Evolutionary conservation across 2,888 invertebrate species (phyloP), one percentile per base, ranked within the genome.

Genomic region (Coelopa pilipes): DNA sequence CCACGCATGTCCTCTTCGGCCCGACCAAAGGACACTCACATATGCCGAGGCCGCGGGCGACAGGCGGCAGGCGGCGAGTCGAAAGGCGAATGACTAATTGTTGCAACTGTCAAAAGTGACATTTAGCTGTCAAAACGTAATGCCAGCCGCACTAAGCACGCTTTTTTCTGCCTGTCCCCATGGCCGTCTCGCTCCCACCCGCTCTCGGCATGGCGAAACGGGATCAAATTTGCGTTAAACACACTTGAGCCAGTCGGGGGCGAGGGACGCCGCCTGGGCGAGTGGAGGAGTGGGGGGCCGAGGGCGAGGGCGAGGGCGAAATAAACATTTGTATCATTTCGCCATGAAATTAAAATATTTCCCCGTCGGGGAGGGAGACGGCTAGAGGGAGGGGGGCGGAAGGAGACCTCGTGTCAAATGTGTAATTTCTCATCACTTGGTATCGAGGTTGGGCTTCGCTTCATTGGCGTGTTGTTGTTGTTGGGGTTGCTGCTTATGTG

Each of bases 61-160:
- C n/a, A n/a, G n/a, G n/a, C n/a, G n/a, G n/a, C n/a, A n/a, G 34
- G 34, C 2, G 34, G 34, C 34, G 34, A 34, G 34, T 34, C 34
- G 34, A 34, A 34, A 4, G 34, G 34, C 34, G 72, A 81, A 80
- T 84, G 85, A 85, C 82, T 83, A 85, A 85, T 85, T 81, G 79
- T 80, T 71, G 74, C 63, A 75, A 75, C 80, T 85, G 84, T 85
- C 84, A 84, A 79, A 79, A 77, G 66, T 82, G 84, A 84, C 85
- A 79, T 78, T 79, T 76, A 75, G 79, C 80, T 85, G 85, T 85
- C 84, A 85, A 85, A 85, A 84, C 55, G 17, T 59, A 59, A 72
- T 72, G 59, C 66, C 4, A 34, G 34, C 34, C 67, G 49, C 66
- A 63, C 63, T 65, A 55, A 70, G 55, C 15, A 13, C 4, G 71